phyloP scores from a whole-genome alignment of 2,113 vertebrate species.

The Anoplopoma fimbria region DNA sequence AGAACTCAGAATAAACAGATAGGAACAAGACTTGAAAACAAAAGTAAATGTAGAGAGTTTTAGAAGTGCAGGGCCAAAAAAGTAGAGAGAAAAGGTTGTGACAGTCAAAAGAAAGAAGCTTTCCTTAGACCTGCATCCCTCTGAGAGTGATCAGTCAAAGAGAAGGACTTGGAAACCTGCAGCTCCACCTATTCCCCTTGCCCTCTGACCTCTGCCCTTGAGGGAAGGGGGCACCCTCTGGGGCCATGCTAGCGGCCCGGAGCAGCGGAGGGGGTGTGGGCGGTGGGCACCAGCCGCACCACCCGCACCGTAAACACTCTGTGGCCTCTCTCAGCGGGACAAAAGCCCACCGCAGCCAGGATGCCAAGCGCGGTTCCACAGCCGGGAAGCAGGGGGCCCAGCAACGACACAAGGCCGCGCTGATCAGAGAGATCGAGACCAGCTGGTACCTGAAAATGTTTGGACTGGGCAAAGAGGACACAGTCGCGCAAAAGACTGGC shows the following conservation, averaged over 20 bases:
- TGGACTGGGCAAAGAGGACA: slow-evolving; percentile 88
- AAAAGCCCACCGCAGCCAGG: slow-evolving; percentile 80
- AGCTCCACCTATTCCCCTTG: slow-evolving; percentile 23
- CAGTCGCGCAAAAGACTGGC: slow-evolving; percentile 86
- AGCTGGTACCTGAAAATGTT: slow-evolving; percentile 92
- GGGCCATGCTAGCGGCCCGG: slow-evolving; percentile 90
- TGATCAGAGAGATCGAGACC: slow-evolving; percentile 92
- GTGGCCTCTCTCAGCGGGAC: slow-evolving; percentile 83
- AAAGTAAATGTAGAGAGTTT: not conserved
- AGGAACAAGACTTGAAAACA: not conserved
- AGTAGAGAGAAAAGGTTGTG: not conserved
- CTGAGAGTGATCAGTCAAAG: slow-evolving; percentile 4
- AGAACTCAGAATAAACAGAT: slow-evolving; percentile 3
- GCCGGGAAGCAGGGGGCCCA: slow-evolving; percentile 75
- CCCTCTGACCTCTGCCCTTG: slow-evolving; percentile 56
- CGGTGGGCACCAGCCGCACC: slow-evolving; percentile 78
- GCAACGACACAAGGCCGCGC: slow-evolving; percentile 82
- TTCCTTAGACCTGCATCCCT: not conserved
- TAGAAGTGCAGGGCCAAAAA: slow-evolving; percentile 2
- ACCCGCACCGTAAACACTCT: slow-evolving; percentile 86
- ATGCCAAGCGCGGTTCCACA: slow-evolving; percentile 74
- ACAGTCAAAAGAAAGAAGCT: not conserved
- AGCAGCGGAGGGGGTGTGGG: slow-evolving; percentile 85
- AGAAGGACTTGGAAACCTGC: slow-evolving; percentile 13
- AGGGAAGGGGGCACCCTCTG: slow-evolving; percentile 39